A percentile compares a stretch with the other conserved stretches of the same genome.
Conservation (phyloP, 23 tunicate species). For the Ciona savignyi region DNA sequence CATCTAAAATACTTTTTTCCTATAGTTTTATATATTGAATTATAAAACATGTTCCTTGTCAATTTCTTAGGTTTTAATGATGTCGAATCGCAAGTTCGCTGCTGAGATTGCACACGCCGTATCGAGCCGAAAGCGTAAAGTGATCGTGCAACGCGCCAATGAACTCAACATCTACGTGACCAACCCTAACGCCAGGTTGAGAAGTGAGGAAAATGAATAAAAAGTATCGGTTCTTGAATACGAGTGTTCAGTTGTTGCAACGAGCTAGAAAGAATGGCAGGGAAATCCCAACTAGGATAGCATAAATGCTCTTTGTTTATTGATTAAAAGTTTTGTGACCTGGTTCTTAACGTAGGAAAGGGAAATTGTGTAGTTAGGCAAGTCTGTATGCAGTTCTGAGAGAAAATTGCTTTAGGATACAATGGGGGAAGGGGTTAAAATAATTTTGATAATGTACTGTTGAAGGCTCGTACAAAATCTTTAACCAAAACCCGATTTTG, state of each 20-base stretch:
- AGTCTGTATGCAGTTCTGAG: too few species aligned
- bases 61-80: constrained; percentile 74
- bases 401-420: too few species aligned
- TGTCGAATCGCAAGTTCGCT: constrained; percentile 90
- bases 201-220: constrained; percentile 96
- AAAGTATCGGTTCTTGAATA: neutral
- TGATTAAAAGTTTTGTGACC: too few species aligned
- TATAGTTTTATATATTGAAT: neutral
- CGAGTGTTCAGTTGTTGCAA: too few species aligned
- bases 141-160: constrained; percentile 78
- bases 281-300: too few species aligned
- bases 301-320: neutral
- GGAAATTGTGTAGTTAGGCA: too few species aligned
- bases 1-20: neutral
- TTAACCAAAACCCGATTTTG: too few species aligned
- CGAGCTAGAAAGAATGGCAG: too few species aligned
- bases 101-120: constrained; percentile 98
- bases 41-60: neutral
- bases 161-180: constrained; percentile 94
- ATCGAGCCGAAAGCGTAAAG: constrained; percentile 93
- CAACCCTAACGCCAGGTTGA: constrained; percentile 87
- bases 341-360: too few species aligned
- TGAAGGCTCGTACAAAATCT: too few species aligned
- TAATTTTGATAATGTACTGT: too few species aligned
- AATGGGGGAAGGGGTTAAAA: too few species aligned